Evolutionary conservation across 2,113 vertebrate species (phyloP).

Genomic region (Epinephelus lanceolatus): DNA sequence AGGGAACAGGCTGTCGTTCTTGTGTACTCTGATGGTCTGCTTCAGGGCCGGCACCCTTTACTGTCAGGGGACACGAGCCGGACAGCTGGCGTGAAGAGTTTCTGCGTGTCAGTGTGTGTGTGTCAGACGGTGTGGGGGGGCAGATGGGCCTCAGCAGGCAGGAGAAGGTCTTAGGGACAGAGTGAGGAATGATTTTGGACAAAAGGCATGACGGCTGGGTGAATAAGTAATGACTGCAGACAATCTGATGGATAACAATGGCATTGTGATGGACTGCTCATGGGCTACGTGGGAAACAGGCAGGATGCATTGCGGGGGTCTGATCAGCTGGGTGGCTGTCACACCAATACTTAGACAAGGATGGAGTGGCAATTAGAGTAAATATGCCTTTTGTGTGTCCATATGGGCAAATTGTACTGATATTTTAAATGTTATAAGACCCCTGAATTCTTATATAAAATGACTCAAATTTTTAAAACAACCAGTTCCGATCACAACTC

Average conservation of each 20-base stretch:
- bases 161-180: slow-evolving; percentile 72
- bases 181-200: slow-evolving; percentile 78
- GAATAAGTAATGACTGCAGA: slow-evolving; percentile 80
- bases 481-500: slow-evolving; percentile 1
- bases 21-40: slow-evolving; percentile 50
- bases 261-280: slow-evolving; percentile 76
- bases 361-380: slow-evolving; percentile 61
- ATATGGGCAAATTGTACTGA: slow-evolving; percentile 49
- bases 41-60: slow-evolving; percentile 65
- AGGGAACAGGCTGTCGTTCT: slow-evolving; percentile 37
- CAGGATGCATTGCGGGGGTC: slow-evolving; percentile 39
- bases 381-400: slow-evolving; percentile 59
- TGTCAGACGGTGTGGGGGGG: slow-evolving; percentile 65
- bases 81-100: slow-evolving; percentile 80
- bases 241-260: slow-evolving; percentile 83
- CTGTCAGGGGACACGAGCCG: slow-evolving; percentile 67
- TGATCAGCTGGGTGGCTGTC: slow-evolving; percentile 74
- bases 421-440: slow-evolving; percentile 6
- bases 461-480: not conserved
- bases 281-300: slow-evolving; percentile 71
- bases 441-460: not conserved
- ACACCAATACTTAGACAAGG: slow-evolving; percentile 66
- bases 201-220: slow-evolving; percentile 79
- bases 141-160: slow-evolving; percentile 80
- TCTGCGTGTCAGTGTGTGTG: slow-evolving; percentile 48